Percentiles rank a stretch among this genome's conserved stretches.
Conservation (phyloP, 2,113 vertebrate species). For the Saiga tatarica region DNA sequence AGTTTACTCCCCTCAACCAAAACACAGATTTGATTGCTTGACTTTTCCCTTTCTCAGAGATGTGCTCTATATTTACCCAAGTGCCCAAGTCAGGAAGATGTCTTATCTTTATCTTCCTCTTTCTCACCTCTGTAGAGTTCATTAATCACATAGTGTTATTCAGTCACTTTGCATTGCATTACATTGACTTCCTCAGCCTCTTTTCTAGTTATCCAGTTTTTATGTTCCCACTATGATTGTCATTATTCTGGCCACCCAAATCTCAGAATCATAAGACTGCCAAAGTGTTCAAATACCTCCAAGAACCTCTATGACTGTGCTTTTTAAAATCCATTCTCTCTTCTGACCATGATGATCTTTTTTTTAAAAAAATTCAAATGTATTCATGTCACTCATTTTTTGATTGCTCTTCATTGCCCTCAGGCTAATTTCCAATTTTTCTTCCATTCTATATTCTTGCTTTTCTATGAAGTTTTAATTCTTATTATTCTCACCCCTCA, state of each 20-base stretch:
- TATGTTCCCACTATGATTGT: not conserved
- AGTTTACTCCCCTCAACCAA: not conserved
- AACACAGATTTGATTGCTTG: not conserved
- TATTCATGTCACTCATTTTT: not conserved
- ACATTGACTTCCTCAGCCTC: not conserved
- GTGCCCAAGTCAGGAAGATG: not conserved
- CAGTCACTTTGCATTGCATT: rapidly evolving
- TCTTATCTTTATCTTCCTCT: not conserved
- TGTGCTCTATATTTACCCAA: not conserved
- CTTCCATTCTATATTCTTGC: not conserved
- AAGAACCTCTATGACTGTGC: not conserved
- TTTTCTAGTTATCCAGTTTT: not conserved
- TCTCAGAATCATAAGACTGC: not conserved
- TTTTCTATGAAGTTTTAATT: not conserved
- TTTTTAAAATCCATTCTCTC: not conserved
- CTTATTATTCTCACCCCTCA: not conserved
- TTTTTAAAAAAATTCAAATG: not conserved
- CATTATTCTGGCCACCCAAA: not conserved
- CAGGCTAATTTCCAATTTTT: not conserved
- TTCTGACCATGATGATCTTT: not conserved
- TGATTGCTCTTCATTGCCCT: not conserved
- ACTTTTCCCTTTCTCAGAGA: not conserved
- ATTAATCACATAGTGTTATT: not conserved
- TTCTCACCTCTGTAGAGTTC: not conserved
- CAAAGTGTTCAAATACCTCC: not conserved